Percentiles rank a stretch among this genome's conserved stretches.
These are phyloP conservation scores for Halichoerus grypus DNA, from an alignment of 2,113 vertebrate species.

Conservation along the genomic window DNA sequence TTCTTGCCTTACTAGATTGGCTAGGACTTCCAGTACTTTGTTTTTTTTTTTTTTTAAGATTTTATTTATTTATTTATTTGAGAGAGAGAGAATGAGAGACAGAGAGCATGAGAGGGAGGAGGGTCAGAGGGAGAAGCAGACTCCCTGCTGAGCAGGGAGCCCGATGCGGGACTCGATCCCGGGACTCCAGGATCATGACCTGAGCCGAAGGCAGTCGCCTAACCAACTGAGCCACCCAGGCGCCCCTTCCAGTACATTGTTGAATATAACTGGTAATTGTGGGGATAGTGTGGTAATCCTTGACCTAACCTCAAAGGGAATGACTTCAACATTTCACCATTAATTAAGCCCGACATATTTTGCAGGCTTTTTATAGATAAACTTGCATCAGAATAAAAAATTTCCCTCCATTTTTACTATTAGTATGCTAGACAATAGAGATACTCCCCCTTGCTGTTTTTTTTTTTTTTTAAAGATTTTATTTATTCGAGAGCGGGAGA, in stretches of 20 bases:
- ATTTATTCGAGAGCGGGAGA: too few relatives aligned
- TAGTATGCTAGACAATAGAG: not conserved
- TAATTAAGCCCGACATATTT: not conserved
- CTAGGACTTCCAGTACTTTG: not conserved
- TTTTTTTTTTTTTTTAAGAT: too few relatives aligned
- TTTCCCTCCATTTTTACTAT: not conserved
- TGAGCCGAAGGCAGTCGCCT: too few relatives aligned
- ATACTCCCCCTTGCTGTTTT: not conserved
- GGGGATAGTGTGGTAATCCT: not conserved
- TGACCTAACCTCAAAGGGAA: not conserved
- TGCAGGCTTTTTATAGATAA: not conserved
- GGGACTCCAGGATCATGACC: too few relatives aligned
- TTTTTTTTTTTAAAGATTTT: too few relatives aligned
- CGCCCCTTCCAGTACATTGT: not conserved
- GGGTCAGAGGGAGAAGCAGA: too few relatives aligned
- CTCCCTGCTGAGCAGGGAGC: too few relatives aligned
- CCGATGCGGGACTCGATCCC: too few relatives aligned
- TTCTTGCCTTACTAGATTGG: not conserved
- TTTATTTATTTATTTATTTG: too few relatives aligned
- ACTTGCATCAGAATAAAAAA: not conserved
- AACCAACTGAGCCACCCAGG: too few relatives aligned
- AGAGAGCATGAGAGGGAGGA: too few relatives aligned
- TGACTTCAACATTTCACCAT: not conserved
- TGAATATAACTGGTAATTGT: not conserved
- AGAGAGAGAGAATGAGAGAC: too few relatives aligned